phyloP scores from a whole-genome alignment of 2,888 invertebrate genomes.

The Orgyia antiqua region DNA sequence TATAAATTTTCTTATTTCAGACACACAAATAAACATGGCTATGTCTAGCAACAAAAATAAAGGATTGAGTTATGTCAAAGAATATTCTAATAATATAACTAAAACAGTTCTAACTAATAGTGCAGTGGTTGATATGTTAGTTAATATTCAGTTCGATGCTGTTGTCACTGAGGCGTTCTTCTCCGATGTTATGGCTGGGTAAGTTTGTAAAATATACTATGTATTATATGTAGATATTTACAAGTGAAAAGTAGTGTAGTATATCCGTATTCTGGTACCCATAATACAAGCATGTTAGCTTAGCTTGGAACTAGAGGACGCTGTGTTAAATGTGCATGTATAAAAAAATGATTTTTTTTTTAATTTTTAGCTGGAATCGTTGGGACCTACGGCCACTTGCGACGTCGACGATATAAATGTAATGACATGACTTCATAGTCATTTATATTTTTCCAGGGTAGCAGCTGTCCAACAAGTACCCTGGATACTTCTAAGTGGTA shows the following conservation, averaged over 20 bases:
- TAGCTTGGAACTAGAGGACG: too few relatives aligned
- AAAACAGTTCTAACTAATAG: slow-evolving; percentile 13
- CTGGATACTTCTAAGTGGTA: slow-evolving; percentile 46
- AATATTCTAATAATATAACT: slow-evolving; percentile 36
- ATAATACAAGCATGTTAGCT: too few relatives aligned
- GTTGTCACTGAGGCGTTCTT: slow-evolving; percentile 55
- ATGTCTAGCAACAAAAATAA: slow-evolving; percentile 1
- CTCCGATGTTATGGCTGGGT: slow-evolving; percentile 41
- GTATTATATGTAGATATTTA: not conserved
- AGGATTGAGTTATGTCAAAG: slow-evolving; percentile 19
- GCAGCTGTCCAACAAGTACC: slow-evolving; percentile 48
- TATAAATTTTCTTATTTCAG: too few relatives aligned
- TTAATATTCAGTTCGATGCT: slow-evolving; percentile 42
- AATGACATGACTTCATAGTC: too few relatives aligned
- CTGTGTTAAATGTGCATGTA: too few relatives aligned
- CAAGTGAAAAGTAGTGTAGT: not conserved
- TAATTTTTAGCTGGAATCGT: too few relatives aligned
- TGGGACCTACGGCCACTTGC: too few relatives aligned
- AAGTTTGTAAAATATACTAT: not conserved
- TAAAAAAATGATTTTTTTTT: not conserved
- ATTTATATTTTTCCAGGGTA: slow-evolving; percentile 31
- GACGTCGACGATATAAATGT: too few relatives aligned
- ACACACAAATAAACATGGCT: slow-evolving; percentile 25
- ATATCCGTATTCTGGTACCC: too few relatives aligned
- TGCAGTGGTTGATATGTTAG: slow-evolving; percentile 23